These are phyloP conservation scores for Hirundo rustica DNA, from an alignment of 2,797 vertebrate genomes.

Conservation along the genomic window DNA sequence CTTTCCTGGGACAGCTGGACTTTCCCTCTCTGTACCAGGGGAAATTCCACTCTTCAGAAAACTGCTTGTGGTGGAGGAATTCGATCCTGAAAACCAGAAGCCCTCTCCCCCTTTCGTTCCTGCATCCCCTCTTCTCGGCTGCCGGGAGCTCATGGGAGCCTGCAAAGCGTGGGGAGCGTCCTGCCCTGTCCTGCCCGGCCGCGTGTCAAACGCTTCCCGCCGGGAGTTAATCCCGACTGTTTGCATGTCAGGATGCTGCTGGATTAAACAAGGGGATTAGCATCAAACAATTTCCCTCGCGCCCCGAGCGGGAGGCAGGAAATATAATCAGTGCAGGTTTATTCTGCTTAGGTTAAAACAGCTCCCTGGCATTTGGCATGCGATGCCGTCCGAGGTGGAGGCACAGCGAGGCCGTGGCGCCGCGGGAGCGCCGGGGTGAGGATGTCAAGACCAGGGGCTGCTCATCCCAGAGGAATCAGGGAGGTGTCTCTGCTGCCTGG, in stretches of 20 bases:
- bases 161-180: accelerated
- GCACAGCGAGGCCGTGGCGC: not conserved
- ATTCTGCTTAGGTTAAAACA: not conserved
- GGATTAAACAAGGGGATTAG: conserved; percentile 55
- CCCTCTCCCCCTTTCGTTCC: not conserved
- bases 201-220: not conserved
- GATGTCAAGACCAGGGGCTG: not conserved
- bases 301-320: not conserved
- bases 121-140: accelerated
- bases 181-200: not conserved
- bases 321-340: not conserved
- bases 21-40: not conserved
- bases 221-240: not conserved
- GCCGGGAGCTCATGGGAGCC: accelerated
- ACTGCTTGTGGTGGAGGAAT: not conserved
- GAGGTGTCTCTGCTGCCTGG: not conserved
- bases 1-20: not conserved
- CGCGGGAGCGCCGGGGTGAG: accelerated
- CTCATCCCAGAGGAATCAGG: accelerated
- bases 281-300: conserved; percentile 42
- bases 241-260: not conserved
- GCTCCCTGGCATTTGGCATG: not conserved
- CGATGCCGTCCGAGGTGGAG: accelerated
- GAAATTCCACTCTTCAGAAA: not conserved
- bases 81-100: not conserved